Conservation (phyloP, 2,113 vertebrate species). For the Rhinichthys klamathensis region DNA sequence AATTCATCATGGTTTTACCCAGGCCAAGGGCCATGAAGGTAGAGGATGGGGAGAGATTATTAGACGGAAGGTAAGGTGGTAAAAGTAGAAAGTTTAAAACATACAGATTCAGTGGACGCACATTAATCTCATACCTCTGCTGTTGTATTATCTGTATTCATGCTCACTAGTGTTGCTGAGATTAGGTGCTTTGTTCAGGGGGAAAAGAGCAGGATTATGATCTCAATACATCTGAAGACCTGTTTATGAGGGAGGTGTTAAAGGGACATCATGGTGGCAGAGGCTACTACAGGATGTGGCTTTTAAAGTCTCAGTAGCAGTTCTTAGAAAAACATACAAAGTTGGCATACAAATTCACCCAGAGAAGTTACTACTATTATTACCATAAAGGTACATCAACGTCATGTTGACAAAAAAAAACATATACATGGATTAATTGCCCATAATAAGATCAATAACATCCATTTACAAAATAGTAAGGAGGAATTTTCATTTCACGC, state of each 20-base stretch:
- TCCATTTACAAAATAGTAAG: no score
- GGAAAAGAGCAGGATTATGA: neutral
- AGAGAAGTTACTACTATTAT: neutral
- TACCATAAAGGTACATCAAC: neutral
- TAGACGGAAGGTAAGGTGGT: neutral
- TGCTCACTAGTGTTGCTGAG: neutral
- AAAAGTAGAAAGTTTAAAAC: neutral
- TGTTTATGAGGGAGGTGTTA: neutral
- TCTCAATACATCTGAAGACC: neutral
- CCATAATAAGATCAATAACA: no score
- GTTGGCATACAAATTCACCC: neutral
- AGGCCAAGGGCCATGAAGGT: slow-evolving; percentile 11
- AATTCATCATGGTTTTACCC: slow-evolving; percentile 27
- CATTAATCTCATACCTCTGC: neutral
- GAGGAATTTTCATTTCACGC: no score
- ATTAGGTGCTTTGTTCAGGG: neutral
- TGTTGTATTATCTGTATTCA: neutral
- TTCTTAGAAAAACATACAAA: neutral
- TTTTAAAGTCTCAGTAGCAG: neutral
- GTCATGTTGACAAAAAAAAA: no score
- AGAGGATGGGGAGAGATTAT: slow-evolving; percentile 21
- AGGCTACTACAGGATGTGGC: neutral
- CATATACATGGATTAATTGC: no score
- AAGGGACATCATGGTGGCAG: neutral
- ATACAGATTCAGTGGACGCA: neutral